Evolutionary conservation across 2,888 invertebrate species (phyloP), one percentile per base, ranked within the genome.

Genomic region (Lithophane ornitopus): DNA sequence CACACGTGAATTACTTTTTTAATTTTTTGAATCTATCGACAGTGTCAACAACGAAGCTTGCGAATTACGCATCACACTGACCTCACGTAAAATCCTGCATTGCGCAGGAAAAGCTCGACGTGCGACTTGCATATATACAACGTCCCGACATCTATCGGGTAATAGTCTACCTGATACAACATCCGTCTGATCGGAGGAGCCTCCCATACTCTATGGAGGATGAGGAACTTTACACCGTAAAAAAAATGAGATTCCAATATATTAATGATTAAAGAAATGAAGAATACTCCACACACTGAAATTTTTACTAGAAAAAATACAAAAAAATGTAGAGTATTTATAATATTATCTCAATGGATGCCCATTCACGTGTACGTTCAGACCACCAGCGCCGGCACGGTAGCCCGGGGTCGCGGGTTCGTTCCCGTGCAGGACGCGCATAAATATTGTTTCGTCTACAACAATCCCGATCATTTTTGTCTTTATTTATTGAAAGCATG

Each of bases 321-420:
- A 34, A 59, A 34, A 34, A 34, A 6, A 34, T 34, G 6, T 34
- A 34, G 34, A 34, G 34, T 34, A 34, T 34, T 34, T 34, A 34
- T 34, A 34, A 34, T 34, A 6, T 34, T 61, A 76, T 63, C 54
- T 71, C 70, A 71, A 69, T 80, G 80, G 84, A 84, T 83, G 84
- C 74, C 34, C 12, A 56, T 44, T 62, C 39, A 62, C 62, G 70
- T 82, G 73, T 85, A 80, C 61, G 63, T 79, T 54, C 72, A 91
- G 94, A 94, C 94, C 95, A 94, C 94, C 95, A 89, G 87, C 87
- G 87, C 92, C 82, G 93, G 90, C 91, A 94, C 95, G 93, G 95
- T 94, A 95, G 95, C 95, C 88, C 90, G 92, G 88, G 94, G 95
- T 95, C 94, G 91, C 92, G 85, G 91, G 93, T 94, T 94, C 92